Evolutionary conservation across 2,888 invertebrate species (phyloP), one percentile per base, ranked within the genome.

Genomic region (Hydropsyche betteni): DNA sequence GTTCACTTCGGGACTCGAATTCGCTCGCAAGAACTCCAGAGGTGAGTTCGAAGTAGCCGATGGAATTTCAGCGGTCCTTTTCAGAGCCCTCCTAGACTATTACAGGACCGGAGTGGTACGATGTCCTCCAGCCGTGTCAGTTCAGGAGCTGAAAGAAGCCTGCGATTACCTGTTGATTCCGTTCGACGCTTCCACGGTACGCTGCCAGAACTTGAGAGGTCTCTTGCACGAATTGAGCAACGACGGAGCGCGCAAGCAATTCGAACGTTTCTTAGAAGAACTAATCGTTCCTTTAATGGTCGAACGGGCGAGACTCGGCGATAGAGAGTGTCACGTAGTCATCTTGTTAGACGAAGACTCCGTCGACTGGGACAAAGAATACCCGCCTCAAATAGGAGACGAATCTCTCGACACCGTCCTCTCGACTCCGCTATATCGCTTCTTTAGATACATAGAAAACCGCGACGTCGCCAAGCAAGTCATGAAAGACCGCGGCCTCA

Each of bases 391-490:
- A 86, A 99, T 99, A 97, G 99, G 99, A 6, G 99, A 98, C 83
- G 98, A 99, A 86, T 97, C 99, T 85, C 95, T 97, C 68, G 98
- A 98, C 87, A 98, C 98, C 76, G 95, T 99, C 69, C 92, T 96
- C 83, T 97, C 96, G 82, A 98, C 98, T 4, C 94, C 95, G 58
- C 93, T 99, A 90, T 97, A 98, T 84, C 90, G 98, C 80, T 99
- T 99, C 88, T 99, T 99, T 88, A 99, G 99, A 84, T 99, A 99
- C 85, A 98, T 99, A 79, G 99, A 99, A 85, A 99, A 99, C 84
- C 89, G 99, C 72, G 99, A 99, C 84, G 99, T 99, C 5, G 99
- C 99, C 6, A 99, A 99, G 83, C 97, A 97, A 84, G 99, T 99
- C 36, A 92, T 99, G 90, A 99, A 99, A 83, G 99, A 99, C 83